Evolutionary conservation across 2,113 vertebrate genomes (phyloP).

Genomic region (Cynopterus brachyotis): DNA sequence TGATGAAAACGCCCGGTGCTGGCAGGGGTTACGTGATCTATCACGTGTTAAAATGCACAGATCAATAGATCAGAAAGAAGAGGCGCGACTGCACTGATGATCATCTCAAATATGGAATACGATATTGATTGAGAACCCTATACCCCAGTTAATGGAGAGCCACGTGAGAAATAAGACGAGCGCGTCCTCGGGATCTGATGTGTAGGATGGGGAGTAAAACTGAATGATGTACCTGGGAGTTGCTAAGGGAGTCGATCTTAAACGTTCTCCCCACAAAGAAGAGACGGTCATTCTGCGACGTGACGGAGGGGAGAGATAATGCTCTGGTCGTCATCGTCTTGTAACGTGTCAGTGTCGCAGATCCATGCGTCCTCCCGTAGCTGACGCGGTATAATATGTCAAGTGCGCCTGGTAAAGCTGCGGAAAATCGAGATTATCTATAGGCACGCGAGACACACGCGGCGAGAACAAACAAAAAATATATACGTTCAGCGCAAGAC

Average conservation of each 20-base stretch:
- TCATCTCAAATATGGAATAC: conserved; percentile 5
- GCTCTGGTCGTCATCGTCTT: neutral
- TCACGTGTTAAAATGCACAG: neutral
- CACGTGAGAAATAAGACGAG: neutral
- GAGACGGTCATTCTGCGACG: neutral
- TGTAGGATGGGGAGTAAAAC: neutral
- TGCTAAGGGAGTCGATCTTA: neutral
- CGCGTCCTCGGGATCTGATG: neutral
- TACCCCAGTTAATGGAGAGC: neutral
- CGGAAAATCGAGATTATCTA: neutral
- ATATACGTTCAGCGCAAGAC: neutral
- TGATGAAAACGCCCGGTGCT: neutral
- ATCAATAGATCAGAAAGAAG: neutral
- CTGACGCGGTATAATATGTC: neutral
- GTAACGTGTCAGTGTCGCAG: neutral
- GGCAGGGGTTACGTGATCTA: neutral
- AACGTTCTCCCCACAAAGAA: neutral
- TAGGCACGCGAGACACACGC: neutral
- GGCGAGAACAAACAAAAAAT: neutral
- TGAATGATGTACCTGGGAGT: neutral
- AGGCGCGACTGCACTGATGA: neutral
- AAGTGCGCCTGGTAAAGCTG: neutral
- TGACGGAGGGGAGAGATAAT: neutral
- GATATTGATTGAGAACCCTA: neutral
- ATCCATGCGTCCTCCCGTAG: neutral